Base-by-base conservation (phyloP, 92 coral and sea anemone genomes). In the Actinernus sp. region DNA sequence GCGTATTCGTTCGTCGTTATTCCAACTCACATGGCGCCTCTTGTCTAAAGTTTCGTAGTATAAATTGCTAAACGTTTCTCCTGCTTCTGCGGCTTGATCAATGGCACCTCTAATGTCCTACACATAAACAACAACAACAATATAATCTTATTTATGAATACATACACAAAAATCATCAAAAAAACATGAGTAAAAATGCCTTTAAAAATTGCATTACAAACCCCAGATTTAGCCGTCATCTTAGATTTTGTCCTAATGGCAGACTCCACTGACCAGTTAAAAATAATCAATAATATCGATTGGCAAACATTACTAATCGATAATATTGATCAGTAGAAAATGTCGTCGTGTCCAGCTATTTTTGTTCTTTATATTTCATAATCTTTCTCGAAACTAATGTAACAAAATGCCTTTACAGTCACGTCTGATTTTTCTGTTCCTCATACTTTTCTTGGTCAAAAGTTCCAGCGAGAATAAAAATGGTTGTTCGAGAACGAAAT, bases 21-120 rank as follows among this genome's bases (percentile, higher is more conserved):
- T 26, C 1, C 0, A 6, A 68, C 99, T 91, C 69, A 95, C 99
- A 26, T 95, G 99, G 39, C 99, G 91, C 53, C 90, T 64, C 74
- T 95, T 95, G 77, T 95, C 99, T 47, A 84, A 91, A 12, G 95
- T 95, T 36, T 95, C 97, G 71, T 87, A 95, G 85, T 95, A 95
- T 29, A 91, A 84, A 29, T 76, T 73, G 61, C 97, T 87, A 31
- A 95, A 95, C 71, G 78, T 75, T 58, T 95, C 99, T 16, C 97
- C 99, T 0, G 97, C 86, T 47, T 80, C 86, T 11, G 88, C 82
- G 16, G 99, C 99, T 59, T 83, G 93, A 6, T 95, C 99, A 20
- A 83, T 74, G 41, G 97, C 82, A 16, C 71, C 75, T 74, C 88
- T 87, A 31, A 83, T 29, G 34, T 43, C 84, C 99, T 92, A 45